phyloP scores from a whole-genome alignment of 2,888 invertebrate genomes.

The Netelia melanura region DNA sequence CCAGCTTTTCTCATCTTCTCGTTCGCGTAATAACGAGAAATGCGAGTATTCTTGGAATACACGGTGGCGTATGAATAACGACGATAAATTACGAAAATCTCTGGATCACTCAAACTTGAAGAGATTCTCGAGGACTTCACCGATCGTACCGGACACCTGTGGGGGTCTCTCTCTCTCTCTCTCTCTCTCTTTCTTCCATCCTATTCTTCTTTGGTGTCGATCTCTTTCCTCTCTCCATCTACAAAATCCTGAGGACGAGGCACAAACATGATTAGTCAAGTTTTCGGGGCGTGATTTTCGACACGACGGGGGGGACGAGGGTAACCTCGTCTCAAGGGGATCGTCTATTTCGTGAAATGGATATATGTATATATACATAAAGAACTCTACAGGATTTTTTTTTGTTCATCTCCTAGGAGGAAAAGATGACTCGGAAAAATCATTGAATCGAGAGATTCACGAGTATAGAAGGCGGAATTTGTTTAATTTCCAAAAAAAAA shows the following conservation, averaged over 20 bases:
- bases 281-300: slow-evolving; percentile 76
- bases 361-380: slow-evolving; percentile 9
- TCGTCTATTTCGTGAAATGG: slow-evolving; percentile 18
- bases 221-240: slow-evolving; percentile 55
- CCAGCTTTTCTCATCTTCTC: slow-evolving; percentile 37
- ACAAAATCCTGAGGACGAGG: slow-evolving; percentile 29
- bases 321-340: slow-evolving; percentile 49
- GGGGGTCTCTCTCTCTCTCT: slow-evolving; percentile 18
- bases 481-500: not conserved
- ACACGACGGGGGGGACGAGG: slow-evolving; percentile 76
- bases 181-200: not conserved
- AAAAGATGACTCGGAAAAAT: slow-evolving; percentile 29
- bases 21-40: not conserved
- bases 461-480: too few species aligned
- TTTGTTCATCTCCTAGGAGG: not conserved
- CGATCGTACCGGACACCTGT: slow-evolving; percentile 46
- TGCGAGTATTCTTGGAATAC: slow-evolving; percentile 51
- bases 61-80: slow-evolving; percentile 66
- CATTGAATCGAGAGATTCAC: slow-evolving; percentile 8
- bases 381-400: not conserved
- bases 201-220: slow-evolving; percentile 31
- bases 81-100: slow-evolving; percentile 65
- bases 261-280: slow-evolving; percentile 75
- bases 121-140: slow-evolving; percentile 36
- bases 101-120: slow-evolving; percentile 54